These are phyloP conservation scores for Phlogophora meticulosa DNA, from an alignment of 2,888 invertebrate genomes.

Conservation along the genomic window DNA sequence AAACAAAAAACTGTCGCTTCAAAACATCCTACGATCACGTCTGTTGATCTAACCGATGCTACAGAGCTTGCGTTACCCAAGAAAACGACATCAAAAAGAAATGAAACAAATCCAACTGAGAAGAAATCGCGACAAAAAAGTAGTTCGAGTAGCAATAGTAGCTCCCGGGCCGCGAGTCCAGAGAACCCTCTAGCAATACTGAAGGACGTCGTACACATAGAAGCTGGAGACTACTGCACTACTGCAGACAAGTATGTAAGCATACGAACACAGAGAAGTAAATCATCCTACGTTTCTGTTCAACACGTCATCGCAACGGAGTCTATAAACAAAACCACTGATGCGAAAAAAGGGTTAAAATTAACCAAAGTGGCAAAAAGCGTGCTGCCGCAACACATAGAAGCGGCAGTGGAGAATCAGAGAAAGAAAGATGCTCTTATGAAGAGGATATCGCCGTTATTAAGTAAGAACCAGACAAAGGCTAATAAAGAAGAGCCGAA, in stretches of 20 bases:
- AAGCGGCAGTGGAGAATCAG: slow-evolving; percentile 40
- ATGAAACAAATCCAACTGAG: background rate
- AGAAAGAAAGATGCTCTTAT: slow-evolving; percentile 39
- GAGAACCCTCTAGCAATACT: slow-evolving; percentile 78
- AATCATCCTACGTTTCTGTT: slow-evolving; percentile 29
- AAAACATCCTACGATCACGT: background rate
- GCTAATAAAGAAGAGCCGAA: slow-evolving; percentile 18
- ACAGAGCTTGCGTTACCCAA: slow-evolving; percentile 9
- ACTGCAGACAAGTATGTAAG: background rate
- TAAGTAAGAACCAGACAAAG: slow-evolving; percentile 33
- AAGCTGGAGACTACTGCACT: slow-evolving; percentile 73
- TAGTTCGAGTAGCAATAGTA: slow-evolving; percentile 61
- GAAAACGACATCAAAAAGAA: slow-evolving; percentile 3
- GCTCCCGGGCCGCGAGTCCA: slow-evolving; percentile 64
- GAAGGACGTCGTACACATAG: slow-evolving; percentile 82
- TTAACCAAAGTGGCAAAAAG: slow-evolving; percentile 44
- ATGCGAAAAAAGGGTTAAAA: slow-evolving; percentile 17
- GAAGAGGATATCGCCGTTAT: slow-evolving; percentile 33
- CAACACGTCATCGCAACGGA: slow-evolving; percentile 46
- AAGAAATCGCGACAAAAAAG: slow-evolving; percentile 25
- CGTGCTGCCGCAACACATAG: slow-evolving; percentile 39
- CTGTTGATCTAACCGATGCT: slow-evolving; percentile 24
- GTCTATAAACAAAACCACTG: background rate
- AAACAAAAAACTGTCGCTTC: background rate
- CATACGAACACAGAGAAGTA: slow-evolving; percentile 21